phyloP scores from a whole-genome alignment of 1,140 invertebrate species.

The Hirudo medicinalis region DNA sequence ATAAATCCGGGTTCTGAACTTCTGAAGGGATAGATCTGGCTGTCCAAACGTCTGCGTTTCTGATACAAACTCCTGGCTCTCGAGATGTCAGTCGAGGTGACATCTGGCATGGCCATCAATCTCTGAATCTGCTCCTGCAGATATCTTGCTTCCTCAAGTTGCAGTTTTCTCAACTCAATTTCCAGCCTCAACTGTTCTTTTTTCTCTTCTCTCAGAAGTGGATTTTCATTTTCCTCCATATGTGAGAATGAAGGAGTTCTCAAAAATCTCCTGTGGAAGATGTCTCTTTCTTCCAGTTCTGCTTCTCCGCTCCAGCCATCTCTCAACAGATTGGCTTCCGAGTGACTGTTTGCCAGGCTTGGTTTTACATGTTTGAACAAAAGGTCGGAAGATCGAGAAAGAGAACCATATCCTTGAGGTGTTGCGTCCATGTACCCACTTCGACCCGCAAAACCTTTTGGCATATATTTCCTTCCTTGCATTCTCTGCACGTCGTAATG shows the following conservation, averaged over 20 bases:
- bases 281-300: neutral
- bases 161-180: constrained; percentile 49
- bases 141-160: constrained; percentile 51
- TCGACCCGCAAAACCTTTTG: too few relatives aligned
- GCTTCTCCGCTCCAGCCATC: neutral
- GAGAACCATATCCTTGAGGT: neutral
- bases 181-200: constrained; percentile 48
- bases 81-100: constrained; percentile 12
- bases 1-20: neutral
- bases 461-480: neutral
- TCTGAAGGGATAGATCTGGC: neutral
- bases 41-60: constrained; percentile 10
- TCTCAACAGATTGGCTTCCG: constrained; percentile 19
- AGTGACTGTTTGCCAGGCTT: constrained; percentile 16
- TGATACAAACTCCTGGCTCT: constrained; percentile 13
- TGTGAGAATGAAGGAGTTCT: constrained; percentile 45
- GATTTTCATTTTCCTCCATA: constrained; percentile 41
- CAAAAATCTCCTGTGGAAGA: neutral
- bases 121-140: constrained; percentile 47
- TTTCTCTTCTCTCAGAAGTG: constrained; percentile 19
- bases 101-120: constrained; percentile 17
- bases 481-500: neutral
- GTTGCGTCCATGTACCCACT: neutral
- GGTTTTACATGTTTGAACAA: neutral
- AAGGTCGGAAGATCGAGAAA: constrained; percentile 21